These are phyloP conservation scores for Odontamblyopus lacepedii DNA, from an alignment of 2,797 vertebrate species.

Conservation along the genomic window DNA sequence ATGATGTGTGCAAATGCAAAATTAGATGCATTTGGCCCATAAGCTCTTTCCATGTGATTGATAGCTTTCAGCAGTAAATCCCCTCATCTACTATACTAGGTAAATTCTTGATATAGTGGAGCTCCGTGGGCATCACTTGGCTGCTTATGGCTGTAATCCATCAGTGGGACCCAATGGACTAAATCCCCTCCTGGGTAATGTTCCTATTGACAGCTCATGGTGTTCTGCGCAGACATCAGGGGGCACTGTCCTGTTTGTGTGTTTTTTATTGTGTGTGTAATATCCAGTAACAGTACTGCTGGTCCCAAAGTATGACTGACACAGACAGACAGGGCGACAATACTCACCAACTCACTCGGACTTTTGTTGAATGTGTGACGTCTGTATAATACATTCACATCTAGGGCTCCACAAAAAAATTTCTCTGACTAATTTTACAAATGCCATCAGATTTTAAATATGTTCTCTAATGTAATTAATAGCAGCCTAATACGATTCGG, in stretches of 20 bases:
- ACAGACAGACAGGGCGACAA: background rate
- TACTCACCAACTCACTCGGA: background rate
- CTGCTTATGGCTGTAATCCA: slow-evolving; percentile 77
- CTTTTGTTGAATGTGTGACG: background rate
- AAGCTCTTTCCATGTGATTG: slow-evolving; percentile 61
- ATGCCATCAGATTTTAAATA: too few species aligned
- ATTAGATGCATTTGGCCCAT: slow-evolving; percentile 64
- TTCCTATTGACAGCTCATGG: slow-evolving; percentile 76
- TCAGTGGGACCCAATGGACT: slow-evolving; percentile 74
- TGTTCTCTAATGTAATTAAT: too few species aligned
- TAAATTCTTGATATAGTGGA: slow-evolving; percentile 75
- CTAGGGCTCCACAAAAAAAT: background rate
- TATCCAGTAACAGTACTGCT: slow-evolving; percentile 25
- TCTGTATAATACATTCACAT: background rate
- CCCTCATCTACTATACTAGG: slow-evolving; percentile 75
- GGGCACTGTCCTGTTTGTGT: slow-evolving; percentile 25
- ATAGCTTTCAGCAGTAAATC: slow-evolving; percentile 74
- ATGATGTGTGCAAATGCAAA: slow-evolving; percentile 43
- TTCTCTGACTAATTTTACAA: too few species aligned
- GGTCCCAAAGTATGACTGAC: slow-evolving; percentile 19
- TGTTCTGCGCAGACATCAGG: slow-evolving; percentile 66
- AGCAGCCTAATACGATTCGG: too few species aligned
- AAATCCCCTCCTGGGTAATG: slow-evolving; percentile 73
- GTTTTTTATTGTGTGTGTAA: slow-evolving; percentile 26
- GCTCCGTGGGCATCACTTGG: slow-evolving; percentile 66